Evolutionary conservation across 2,888 invertebrate species (phyloP), one percentile per base, ranked within the genome.

Genomic region (Leucoptera coffeella): DNA sequence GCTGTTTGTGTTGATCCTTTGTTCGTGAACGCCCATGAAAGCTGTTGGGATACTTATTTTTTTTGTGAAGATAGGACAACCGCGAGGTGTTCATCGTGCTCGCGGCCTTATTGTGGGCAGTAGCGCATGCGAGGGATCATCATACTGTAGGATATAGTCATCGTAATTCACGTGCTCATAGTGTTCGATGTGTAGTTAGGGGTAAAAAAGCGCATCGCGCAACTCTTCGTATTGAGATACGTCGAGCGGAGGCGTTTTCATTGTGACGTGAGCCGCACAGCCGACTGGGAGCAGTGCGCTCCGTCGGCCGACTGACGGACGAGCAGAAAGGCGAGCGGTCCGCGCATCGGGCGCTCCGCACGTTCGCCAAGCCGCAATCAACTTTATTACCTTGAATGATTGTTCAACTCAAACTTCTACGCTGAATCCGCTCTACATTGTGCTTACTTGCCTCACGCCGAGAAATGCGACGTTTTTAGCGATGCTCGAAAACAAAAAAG

Each of bases 121-220:
- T 61, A 58, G 65, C 67, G 69, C 69, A 69, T 69, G 69, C 69
- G 64, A 65, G 55, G 48, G 57, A 55, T 55, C 59, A 62, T 69
- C 64, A n/a, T n/a, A n/a, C n/a, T n/a, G n/a, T n/a, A n/a, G n/a
- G n/a, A n/a, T n/a, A n/a, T n/a, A n/a, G n/a, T n/a, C n/a, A n/a
- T n/a, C n/a, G n/a, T n/a, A n/a, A n/a, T n/a, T 55, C 21, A 19
- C 9, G 17, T 26, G 26, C 26, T 10, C 14, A 13, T 23, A 15
- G 17, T 14, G n/a, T 7, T 12, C 15, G 15, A 15, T 15, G 15
- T 11, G 8, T 19, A n/a, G n/a, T n/a, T n/a, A n/a, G n/a, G n/a
- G n/a, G n/a, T n/a, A n/a, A n/a, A n/a, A n/a, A n/a, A n/a, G n/a
- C n/a, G n/a, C n/a, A n/a, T n/a, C n/a, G n/a, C n/a, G n/a, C n/a